phyloP scores from a whole-genome alignment of 2,888 invertebrate genomes.

The Ormyrus rosae region DNA sequence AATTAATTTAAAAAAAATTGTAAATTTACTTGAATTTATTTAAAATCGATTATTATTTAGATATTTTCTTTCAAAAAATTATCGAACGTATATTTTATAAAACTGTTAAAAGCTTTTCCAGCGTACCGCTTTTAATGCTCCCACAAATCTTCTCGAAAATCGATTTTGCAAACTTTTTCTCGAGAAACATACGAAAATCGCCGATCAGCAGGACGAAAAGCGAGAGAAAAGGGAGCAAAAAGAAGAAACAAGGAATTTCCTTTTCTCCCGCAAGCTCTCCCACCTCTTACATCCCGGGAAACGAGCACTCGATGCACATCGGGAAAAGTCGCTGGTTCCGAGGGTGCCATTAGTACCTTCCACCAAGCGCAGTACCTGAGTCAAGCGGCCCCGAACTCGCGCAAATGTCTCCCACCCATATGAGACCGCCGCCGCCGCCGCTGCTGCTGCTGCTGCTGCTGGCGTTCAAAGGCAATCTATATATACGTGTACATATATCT shows the following conservation, averaged over 20 bases:
- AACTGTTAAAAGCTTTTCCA: too few species aligned
- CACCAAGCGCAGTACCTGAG: neutral
- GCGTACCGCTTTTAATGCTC: too few species aligned
- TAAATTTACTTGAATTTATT: too few species aligned
- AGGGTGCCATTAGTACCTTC: constrained; percentile 27
- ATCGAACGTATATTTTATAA: too few species aligned
- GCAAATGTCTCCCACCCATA: constrained; percentile 36
- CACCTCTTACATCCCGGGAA: constrained; percentile 20
- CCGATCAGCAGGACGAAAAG: constrained; percentile 20
- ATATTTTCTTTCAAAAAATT: too few species aligned
- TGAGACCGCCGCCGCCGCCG: constrained; percentile 8
- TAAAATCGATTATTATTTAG: too few species aligned
- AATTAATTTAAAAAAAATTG: too few species aligned
- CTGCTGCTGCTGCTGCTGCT: neutral
- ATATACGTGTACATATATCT: neutral
- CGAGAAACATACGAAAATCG: constrained; percentile 2
- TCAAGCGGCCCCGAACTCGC: neutral
- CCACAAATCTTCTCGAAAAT: too few species aligned
- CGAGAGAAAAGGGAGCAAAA: neutral
- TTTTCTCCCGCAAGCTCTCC: neutral
- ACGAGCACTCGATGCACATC: constrained; percentile 36
- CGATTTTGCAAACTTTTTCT: neutral
- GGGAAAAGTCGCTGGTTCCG: neutral
- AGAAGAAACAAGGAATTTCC: constrained; percentile 16
- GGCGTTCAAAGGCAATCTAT: neutral